Percentiles rank a stretch among this genome's conserved stretches.
These are phyloP conservation scores for Drosophila bocki DNA, from an alignment of 1,140 invertebrate genomes.

Conservation along the genomic window DNA sequence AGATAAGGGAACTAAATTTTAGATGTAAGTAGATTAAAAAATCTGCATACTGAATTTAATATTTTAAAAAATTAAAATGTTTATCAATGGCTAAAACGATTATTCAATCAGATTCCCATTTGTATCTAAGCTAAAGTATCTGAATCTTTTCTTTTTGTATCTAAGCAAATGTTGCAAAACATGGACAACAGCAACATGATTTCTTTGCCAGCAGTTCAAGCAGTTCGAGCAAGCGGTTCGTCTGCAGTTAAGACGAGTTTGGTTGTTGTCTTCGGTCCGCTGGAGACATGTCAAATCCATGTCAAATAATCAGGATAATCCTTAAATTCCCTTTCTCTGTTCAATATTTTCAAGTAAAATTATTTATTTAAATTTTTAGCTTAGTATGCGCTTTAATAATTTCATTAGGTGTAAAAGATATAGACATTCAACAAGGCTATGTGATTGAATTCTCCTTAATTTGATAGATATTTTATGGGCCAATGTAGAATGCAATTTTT, in stretches of 20 bases:
- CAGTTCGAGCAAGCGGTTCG: conserved; percentile 40
- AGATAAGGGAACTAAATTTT: too few relatives aligned
- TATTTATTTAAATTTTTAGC: background rate
- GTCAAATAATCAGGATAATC: background rate
- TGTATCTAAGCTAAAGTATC: background rate
- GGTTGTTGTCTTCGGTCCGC: conserved; percentile 48
- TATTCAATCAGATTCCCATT: too few relatives aligned
- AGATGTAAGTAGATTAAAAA: too few relatives aligned
- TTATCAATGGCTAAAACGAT: too few relatives aligned
- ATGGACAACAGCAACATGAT: conserved; percentile 3
- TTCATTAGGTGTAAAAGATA: background rate
- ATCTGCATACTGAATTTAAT: too few relatives aligned
- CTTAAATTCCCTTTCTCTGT: background rate
- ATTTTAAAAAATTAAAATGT: too few relatives aligned
- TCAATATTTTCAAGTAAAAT: background rate
- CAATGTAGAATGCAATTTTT: background rate
- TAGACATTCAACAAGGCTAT: background rate
- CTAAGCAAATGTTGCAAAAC: background rate
- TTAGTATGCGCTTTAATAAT: background rate
- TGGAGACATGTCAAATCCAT: background rate
- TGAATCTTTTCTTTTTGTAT: background rate
- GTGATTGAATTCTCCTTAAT: background rate
- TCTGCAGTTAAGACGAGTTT: background rate
- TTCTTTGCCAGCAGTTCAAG: conserved; percentile 16
- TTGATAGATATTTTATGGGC: background rate